A percentile compares a stretch with the other conserved stretches of the same genome.
Conservation (phyloP, 1,140 invertebrate species). For the Caenorhabditis remanei region DNA sequence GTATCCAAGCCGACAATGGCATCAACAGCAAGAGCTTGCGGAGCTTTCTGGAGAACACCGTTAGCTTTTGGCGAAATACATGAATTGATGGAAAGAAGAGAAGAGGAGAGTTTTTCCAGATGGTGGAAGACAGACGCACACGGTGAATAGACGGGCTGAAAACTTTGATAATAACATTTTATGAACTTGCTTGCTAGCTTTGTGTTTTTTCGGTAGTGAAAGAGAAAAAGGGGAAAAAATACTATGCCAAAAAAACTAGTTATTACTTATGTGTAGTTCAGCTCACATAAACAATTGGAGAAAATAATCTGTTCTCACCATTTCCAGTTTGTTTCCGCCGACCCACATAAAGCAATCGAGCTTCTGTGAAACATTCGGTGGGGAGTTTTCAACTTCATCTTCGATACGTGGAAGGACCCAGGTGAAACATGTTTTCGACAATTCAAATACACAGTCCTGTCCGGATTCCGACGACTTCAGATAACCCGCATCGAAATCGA, state of each 20-base stretch:
- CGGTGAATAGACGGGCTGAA: slow-evolving; percentile 28
- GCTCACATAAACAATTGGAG: too few species aligned
- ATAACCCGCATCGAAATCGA: slow-evolving; percentile 9
- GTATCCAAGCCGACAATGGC: slow-evolving; percentile 25
- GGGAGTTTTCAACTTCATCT: not conserved
- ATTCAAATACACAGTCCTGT: slow-evolving; percentile 8
- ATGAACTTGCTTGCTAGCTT: not conserved
- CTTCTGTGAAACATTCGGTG: slow-evolving; percentile 13
- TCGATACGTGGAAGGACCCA: slow-evolving; percentile 9
- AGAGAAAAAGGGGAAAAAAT: too few species aligned
- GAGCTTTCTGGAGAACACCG: slow-evolving; percentile 37
- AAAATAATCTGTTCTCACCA: not conserved
- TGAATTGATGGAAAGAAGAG: not conserved
- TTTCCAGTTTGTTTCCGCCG: not conserved
- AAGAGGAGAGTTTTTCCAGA: slow-evolving; percentile 24
- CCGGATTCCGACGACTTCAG: slow-evolving; percentile 12
- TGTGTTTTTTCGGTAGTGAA: too few species aligned
- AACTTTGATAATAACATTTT: not conserved
- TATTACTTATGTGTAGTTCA: too few species aligned
- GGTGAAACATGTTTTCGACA: slow-evolving; percentile 2
- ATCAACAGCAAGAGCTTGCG: not conserved
- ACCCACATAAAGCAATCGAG: slow-evolving; percentile 33
- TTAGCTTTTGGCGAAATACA: not conserved
- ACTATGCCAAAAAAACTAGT: too few species aligned
- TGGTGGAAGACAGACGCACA: slow-evolving; percentile 27